These are phyloP conservation scores for Stomorhina lunata DNA, from an alignment of 2,888 invertebrate genomes.

Conservation along the genomic window DNA sequence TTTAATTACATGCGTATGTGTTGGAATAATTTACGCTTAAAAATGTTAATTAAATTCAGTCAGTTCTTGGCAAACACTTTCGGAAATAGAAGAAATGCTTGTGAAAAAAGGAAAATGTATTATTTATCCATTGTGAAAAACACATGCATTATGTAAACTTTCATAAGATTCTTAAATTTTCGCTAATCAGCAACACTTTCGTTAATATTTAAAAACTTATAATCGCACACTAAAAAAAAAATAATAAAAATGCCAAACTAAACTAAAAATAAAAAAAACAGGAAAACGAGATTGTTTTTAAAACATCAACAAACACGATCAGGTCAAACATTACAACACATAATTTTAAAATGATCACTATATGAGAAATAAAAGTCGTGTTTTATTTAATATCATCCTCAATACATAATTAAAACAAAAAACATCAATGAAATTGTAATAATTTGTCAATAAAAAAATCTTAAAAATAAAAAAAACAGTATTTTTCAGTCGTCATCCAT, in stretches of 20 bases:
- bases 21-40: constrained; percentile 71
- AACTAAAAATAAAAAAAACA: no score
- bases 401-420: constrained; percentile 44
- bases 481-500: no score
- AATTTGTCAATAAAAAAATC: constrained; percentile 67
- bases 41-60: constrained; percentile 74
- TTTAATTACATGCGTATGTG: constrained; percentile 68
- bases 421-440: constrained; percentile 67
- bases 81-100: constrained; percentile 46
- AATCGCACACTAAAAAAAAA: constrained; percentile 60
- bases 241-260: constrained; percentile 54
- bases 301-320: constrained; percentile 44
- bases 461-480: constrained; percentile 32
- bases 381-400: constrained; percentile 44
- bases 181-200: constrained; percentile 36
- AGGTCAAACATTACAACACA: constrained; percentile 51
- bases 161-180: neutral
- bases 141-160: constrained; percentile 11
- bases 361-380: constrained; percentile 38
- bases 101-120: constrained; percentile 1
- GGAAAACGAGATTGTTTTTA: constrained; percentile 57
- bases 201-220: constrained; percentile 23
- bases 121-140: constrained; percentile 34
- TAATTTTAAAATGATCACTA: constrained; percentile 43
- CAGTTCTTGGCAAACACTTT: constrained; percentile 40